Percentiles rank a stretch among this genome's conserved stretches.
Conservation (phyloP, 2,888 invertebrate genomes). For the Tetropium fuscum region DNA sequence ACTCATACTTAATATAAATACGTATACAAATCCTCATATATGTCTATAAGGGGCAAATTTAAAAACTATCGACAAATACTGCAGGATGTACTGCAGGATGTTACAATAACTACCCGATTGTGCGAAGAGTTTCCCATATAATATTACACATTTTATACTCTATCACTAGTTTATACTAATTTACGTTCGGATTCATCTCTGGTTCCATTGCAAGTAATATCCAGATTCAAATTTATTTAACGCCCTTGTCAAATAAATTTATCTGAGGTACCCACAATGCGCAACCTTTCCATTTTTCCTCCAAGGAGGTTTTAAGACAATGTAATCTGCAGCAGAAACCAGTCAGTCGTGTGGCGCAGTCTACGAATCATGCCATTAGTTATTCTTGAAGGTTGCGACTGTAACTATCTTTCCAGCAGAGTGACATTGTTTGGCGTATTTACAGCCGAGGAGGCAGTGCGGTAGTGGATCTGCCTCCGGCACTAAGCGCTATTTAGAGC, state of each 20-base stretch:
- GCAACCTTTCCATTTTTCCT: slow-evolving; percentile 10
- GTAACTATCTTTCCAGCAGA: slow-evolving; percentile 30
- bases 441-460: slow-evolving; percentile 16
- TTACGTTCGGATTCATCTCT: background rate
- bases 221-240: background rate
- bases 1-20: too few species aligned
- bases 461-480: slow-evolving; percentile 21
- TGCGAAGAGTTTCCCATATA: too few species aligned
- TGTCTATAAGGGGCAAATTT: too few species aligned
- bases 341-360: slow-evolving; percentile 20
- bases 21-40: too few species aligned
- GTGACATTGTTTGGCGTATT: slow-evolving; percentile 28
- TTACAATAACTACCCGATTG: too few species aligned
- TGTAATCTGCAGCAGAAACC: slow-evolving; percentile 19
- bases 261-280: background rate
- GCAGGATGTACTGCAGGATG: too few species aligned
- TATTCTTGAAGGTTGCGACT: slow-evolving; percentile 28
- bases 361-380: slow-evolving; percentile 26
- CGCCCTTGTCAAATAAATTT: slow-evolving; percentile 10
- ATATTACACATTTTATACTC: too few species aligned
- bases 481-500: slow-evolving; percentile 22
- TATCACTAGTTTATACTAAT: too few species aligned
- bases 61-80: too few species aligned
- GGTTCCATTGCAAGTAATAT: background rate
- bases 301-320: slow-evolving; percentile 20